These are phyloP conservation scores for Drosophila triauraria DNA, from an alignment of 1,140 invertebrate genomes.

Conservation along the genomic window DNA sequence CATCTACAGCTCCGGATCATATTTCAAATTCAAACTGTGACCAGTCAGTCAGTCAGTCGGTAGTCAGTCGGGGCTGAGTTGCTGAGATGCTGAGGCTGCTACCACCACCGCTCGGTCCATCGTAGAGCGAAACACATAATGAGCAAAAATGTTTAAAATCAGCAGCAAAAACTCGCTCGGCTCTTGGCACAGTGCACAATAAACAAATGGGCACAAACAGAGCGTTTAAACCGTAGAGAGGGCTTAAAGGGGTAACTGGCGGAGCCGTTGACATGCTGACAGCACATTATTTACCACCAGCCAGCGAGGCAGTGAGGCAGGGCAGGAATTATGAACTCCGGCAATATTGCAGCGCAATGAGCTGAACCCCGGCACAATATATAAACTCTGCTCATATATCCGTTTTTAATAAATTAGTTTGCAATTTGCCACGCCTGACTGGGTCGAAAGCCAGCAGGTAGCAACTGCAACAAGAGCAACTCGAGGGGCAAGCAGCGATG, in stretches of 20 bases:
- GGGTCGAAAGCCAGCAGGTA: slow-evolving; percentile 16
- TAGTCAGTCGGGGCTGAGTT: slow-evolving; percentile 15
- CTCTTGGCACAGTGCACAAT: slow-evolving; percentile 11
- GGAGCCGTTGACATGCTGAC: slow-evolving; percentile 61
- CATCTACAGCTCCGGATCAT: slow-evolving; percentile 33
- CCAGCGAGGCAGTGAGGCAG: neutral
- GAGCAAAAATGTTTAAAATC: slow-evolving; percentile 51
- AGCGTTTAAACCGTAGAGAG: slow-evolving; percentile 2
- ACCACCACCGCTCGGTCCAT: neutral
- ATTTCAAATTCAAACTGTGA: slow-evolving; percentile 50
- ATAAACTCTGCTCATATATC: slow-evolving; percentile 60
- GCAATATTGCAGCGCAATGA: slow-evolving; percentile 55
- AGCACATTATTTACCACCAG: slow-evolving; percentile 57
- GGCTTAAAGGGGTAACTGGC: slow-evolving; percentile 3
- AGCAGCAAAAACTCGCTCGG: slow-evolving; percentile 9
- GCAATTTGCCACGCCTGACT: slow-evolving; percentile 58
- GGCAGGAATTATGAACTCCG: slow-evolving; percentile 49
- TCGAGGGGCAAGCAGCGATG: slow-evolving; percentile 36
- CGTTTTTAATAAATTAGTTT: slow-evolving; percentile 67
- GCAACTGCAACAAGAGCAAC: slow-evolving; percentile 27
- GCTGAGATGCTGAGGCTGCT: neutral
- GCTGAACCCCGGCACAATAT: slow-evolving; percentile 29
- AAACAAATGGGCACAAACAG: slow-evolving; percentile 31
- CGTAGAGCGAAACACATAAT: slow-evolving; percentile 38
- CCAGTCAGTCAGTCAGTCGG: slow-evolving; percentile 4